Conservation (phyloP, 2,888 invertebrate species). For the Pycnomerus fuliginosus region DNA sequence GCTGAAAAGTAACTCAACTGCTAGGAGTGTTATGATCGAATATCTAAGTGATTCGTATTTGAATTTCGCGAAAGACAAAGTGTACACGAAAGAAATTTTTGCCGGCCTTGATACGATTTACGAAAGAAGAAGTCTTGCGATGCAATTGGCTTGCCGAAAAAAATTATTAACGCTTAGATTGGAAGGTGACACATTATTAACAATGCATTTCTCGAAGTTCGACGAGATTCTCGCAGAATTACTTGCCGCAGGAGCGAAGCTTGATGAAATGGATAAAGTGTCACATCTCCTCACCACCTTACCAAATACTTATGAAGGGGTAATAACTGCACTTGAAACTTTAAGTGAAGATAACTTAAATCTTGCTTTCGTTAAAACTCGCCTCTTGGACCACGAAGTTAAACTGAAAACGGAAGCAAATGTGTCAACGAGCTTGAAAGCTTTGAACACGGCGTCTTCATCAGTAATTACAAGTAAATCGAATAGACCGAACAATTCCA, state of each 20-base stretch:
- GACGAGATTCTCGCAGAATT: constrained; percentile 43
- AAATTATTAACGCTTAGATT: constrained; percentile 31
- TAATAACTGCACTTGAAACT: too few relatives aligned
- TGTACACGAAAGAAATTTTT: constrained; percentile 6
- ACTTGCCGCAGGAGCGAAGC: constrained; percentile 39
- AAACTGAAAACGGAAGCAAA: too few relatives aligned
- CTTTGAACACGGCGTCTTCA: too few relatives aligned
- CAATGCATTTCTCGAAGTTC: constrained; percentile 39
- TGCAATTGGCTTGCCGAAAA: constrained; percentile 34
- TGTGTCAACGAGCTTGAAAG: too few relatives aligned
- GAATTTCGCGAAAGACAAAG: constrained; percentile 10
- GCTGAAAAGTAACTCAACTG: too few relatives aligned
- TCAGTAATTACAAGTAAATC: too few relatives aligned
- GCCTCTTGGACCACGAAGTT: too few relatives aligned
- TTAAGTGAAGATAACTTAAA: too few relatives aligned
- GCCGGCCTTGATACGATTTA: constrained; percentile 12
- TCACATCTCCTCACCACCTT: constrained; percentile 44
- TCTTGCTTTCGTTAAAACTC: too few relatives aligned
- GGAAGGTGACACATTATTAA: constrained; percentile 22
- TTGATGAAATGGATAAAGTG: constrained; percentile 45
- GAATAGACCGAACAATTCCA: too few relatives aligned
- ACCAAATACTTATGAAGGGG: constrained; percentile 43
- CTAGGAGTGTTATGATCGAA: too few relatives aligned
- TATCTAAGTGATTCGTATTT: constrained; percentile 15
- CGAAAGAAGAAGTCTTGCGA: constrained; percentile 29